phyloP scores from a whole-genome alignment of 2,113 vertebrate species.

The Peromyscus leucopus region DNA sequence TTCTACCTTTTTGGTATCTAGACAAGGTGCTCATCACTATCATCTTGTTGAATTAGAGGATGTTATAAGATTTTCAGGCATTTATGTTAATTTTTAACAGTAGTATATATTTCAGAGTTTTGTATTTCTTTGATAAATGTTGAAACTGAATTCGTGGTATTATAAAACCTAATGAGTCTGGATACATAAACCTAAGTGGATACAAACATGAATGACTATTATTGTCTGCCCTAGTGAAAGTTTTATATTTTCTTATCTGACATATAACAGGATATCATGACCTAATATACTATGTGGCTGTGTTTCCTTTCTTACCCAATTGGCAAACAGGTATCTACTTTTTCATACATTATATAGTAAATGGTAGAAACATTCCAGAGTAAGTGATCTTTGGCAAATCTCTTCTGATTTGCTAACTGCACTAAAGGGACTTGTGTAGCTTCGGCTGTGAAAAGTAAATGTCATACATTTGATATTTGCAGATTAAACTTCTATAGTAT shows the following conservation, averaged over 20 bases:
- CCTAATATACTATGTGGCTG: not conserved
- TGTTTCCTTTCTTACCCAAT: not conserved
- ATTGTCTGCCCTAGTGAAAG: not conserved
- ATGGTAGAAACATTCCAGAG: not conserved
- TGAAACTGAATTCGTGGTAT: slow-evolving; percentile 7
- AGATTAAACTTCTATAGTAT: not conserved
- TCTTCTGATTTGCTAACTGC: not conserved
- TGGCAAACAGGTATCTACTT: not conserved
- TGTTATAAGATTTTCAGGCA: not conserved
- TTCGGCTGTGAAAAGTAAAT: slow-evolving; percentile 37
- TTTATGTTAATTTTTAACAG: not conserved
- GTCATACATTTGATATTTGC: not conserved
- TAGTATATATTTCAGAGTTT: not conserved
- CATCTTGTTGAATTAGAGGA: not conserved
- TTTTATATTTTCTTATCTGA: not conserved
- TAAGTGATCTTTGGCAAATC: not conserved
- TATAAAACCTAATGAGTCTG: not conserved
- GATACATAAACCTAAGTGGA: not conserved
- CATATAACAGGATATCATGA: not conserved
- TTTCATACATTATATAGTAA: not conserved
- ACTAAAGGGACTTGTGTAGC: not conserved
- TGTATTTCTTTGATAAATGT: not conserved
- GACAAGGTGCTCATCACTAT: not conserved
- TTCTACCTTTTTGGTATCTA: not conserved
- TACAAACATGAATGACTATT: not conserved